These are phyloP conservation scores for Stenodera caucasica DNA, from an alignment of 2,888 invertebrate species.

Conservation along the genomic window DNA sequence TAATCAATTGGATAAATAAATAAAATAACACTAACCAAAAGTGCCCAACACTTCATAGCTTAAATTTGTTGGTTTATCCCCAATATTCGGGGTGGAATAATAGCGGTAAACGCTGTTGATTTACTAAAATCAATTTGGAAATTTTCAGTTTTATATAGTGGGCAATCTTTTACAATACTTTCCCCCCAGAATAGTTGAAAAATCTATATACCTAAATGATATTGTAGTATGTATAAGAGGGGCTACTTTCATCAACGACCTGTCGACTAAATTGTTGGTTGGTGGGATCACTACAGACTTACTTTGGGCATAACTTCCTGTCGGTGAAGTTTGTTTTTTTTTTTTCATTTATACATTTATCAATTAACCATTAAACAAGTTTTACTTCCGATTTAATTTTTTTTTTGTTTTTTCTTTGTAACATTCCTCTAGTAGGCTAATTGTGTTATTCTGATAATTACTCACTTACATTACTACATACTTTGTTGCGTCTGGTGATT, in stretches of 20 bases:
- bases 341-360: neutral
- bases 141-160: constrained; percentile 48
- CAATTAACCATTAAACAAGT: neutral
- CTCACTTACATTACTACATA: neutral
- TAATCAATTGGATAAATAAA: constrained; percentile 39
- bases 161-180: constrained; percentile 45
- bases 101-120: constrained; percentile 50
- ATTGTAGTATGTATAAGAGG: constrained; percentile 23
- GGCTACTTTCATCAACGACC: constrained; percentile 26
- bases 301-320: constrained; percentile 18
- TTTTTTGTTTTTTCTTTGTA: too few species aligned
- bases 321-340: neutral
- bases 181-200: constrained; percentile 41
- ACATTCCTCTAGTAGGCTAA: neutral
- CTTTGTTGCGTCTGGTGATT: constrained; percentile 14
- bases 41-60: constrained; percentile 54
- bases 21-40: constrained; percentile 53
- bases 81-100: constrained; percentile 37
- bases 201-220: constrained; percentile 14
- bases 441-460: too few species aligned
- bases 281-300: constrained; percentile 24
- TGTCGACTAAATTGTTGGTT: neutral
- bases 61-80: constrained; percentile 35
- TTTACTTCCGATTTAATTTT: constrained; percentile 20
- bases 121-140: constrained; percentile 47